Evolutionary conservation across 1,140 invertebrate genomes (phyloP), one percentile per base, ranked within the genome.

Genomic region (Heterodera carotae): DNA sequence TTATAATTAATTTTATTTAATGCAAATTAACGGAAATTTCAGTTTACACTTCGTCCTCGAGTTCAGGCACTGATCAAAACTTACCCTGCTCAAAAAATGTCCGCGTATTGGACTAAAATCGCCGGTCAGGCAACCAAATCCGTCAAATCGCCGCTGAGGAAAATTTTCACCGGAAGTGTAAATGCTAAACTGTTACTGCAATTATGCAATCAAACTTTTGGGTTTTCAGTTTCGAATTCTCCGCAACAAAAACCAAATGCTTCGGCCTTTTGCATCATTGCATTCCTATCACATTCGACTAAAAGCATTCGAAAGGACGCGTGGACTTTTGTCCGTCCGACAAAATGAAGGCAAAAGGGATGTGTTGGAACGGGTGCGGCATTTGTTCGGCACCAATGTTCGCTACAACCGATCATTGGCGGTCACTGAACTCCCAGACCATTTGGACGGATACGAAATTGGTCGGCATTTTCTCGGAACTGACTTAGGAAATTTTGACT

Each of bases 391-490:
- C 25, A 78, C 72, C 25, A 78, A 78, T 70, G 75, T 78, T 53
- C 77, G 77, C n/a, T 78, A 78, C 62, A 78, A 78, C 27, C 31
- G 34, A 22, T 15, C 39, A 33, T 31, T 78, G 18, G 27, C n/a
- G 5, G 34, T 64, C 31, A 53, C 74, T 4, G 60, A 68, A 69
- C 34, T 77, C 22, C 77, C 77, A 22, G 43, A 79, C 27, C 34
- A 60, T 31, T 69, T 78, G 29, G 71, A 78, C 53, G 77, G 76
- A 5, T 78, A 78, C 69, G 77, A 78, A 69, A 75, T 78, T 68
- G 77, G 77, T 68, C 25, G 4, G 29, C 22, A 6, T 29, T n/a
- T n/a, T n/a, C n/a, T n/a, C n/a, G n/a, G n/a, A n/a, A n/a, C n/a
- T n/a, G n/a, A n/a, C n/a, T n/a, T n/a, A n/a, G n/a, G n/a, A n/a